phyloP scores from a whole-genome alignment of 1,140 invertebrate genomes.

The Drosophila varians region DNA sequence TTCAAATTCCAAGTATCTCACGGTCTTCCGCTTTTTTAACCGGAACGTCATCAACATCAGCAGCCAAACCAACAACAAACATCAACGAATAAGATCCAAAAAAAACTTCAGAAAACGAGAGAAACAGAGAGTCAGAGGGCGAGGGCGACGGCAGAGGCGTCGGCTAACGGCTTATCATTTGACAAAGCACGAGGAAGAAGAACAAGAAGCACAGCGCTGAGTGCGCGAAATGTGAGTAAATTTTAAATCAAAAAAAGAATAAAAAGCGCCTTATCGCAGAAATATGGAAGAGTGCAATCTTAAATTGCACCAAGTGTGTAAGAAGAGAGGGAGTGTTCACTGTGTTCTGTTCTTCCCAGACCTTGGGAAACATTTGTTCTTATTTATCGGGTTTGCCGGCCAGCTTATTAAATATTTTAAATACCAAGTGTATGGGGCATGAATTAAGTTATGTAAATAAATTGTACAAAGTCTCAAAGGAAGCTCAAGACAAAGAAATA shows the following conservation, averaged over 20 bases:
- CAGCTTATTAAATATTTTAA: no score
- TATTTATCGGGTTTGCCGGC: conserved; percentile 18
- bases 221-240: conserved; percentile 44
- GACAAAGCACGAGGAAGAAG: conserved; percentile 38
- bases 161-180: conserved; percentile 43
- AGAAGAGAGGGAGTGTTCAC: conserved; percentile 20
- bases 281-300: no score
- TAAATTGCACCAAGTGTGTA: no score
- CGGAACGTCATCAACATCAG: conserved; percentile 14
- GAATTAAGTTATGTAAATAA: no score
- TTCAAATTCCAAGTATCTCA: conserved; percentile 21
- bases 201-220: conserved; percentile 29
- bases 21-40: conserved; percentile 30
- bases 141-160: conserved; percentile 19
- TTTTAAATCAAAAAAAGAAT: neutral
- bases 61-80: conserved; percentile 22
- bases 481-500: no score
- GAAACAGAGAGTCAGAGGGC: conserved; percentile 5
- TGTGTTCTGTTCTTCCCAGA: neutral
- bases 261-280: neutral
- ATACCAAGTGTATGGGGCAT: no score
- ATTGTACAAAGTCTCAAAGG: no score
- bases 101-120: conserved; percentile 47
- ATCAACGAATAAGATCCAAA: conserved; percentile 64
- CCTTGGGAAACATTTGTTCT: conserved; percentile 20